Base-by-base conservation (phyloP, 2,888 invertebrate genomes). In the Cryptophagus acutangulus region DNA sequence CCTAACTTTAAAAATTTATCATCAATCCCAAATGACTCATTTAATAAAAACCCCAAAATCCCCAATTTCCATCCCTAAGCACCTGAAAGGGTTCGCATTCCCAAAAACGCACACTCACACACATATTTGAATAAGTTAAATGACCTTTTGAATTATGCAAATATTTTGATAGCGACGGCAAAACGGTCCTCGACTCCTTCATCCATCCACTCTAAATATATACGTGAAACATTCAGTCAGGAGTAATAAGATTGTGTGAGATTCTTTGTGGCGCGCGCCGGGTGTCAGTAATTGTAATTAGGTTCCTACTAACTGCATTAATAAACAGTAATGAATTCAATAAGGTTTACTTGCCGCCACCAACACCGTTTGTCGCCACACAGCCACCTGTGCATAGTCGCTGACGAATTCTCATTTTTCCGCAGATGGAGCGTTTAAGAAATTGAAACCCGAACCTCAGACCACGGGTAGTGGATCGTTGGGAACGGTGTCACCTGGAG, bases 351-450 rank as follows among this genome's bases (percentile, higher is more conserved):
- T 57, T 58, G 57, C 58, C 50, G 57, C 58, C n/a, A n/a, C n/a
- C 50, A 48, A 54, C 46, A 46, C 45, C 55, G 50, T 49, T 52
- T 51, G 49, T 53, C 52, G 47, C 51, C 55, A 13, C 49, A 43
- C 48, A 52, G 47, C 50, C 51, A 55, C 53, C 51, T 52, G 55
- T 53, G 40, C 35, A 41, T 41, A 29, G 20, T 20, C 20, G 6
- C 20, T 20, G 20, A 20, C 20, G 6, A 20, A 20, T 12, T 10
- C 8, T 17, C 20, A 16, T 40, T 41, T 47, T 41, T 18, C 65
- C 63, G n/a, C 84, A 71, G 95, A 95, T 77, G 94, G 95, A 52
- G 95, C 95, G 53, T 96, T 96, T 75, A 96, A 96, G 76, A 96
- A 96, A 75, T 79, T 95, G 70, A 95, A 95, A 75, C 89, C 92